These are phyloP conservation scores for Calliopum simillimum DNA, from an alignment of 2,888 invertebrate genomes.

Conservation along the genomic window DNA sequence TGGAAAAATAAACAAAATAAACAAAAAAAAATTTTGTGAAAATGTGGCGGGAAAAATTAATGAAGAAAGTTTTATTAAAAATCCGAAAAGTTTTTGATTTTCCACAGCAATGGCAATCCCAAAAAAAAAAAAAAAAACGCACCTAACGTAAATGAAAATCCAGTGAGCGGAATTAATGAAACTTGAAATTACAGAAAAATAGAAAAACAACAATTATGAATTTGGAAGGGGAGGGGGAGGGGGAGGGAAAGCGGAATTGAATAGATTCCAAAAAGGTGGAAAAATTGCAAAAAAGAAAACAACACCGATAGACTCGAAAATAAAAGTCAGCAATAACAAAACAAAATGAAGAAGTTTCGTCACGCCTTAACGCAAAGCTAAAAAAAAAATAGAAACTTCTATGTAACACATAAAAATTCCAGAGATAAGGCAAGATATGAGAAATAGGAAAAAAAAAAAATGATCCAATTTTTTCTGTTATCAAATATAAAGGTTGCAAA, in stretches of 20 bases:
- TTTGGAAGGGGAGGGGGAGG: background rate
- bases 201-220: conserved; percentile 11
- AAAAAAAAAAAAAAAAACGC: conserved; percentile 5
- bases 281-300: background rate
- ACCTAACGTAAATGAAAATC: conserved; percentile 25
- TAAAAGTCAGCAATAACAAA: background rate
- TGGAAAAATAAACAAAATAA: conserved; percentile 9
- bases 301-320: conserved; percentile 11
- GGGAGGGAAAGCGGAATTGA: background rate
- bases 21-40: conserved; percentile 42
- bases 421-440: conserved; percentile 30
- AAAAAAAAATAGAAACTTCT: conserved; percentile 1
- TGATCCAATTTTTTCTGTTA: conserved; percentile 16
- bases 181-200: conserved; percentile 40
- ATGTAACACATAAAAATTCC: conserved; percentile 27
- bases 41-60: conserved; percentile 57
- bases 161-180: conserved; percentile 46
- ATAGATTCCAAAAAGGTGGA: conserved; percentile 1
- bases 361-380: conserved; percentile 22
- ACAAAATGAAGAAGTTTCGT: conserved; percentile 26
- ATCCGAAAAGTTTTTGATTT: conserved; percentile 27
- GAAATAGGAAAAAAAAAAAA: conserved; percentile 36
- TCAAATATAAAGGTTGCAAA: conserved; percentile 12
- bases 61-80: conserved; percentile 59
- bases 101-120: conserved; percentile 8